These are phyloP conservation scores for Agrotis exclamationis DNA, from an alignment of 2,888 invertebrate species.

Conservation along the genomic window DNA sequence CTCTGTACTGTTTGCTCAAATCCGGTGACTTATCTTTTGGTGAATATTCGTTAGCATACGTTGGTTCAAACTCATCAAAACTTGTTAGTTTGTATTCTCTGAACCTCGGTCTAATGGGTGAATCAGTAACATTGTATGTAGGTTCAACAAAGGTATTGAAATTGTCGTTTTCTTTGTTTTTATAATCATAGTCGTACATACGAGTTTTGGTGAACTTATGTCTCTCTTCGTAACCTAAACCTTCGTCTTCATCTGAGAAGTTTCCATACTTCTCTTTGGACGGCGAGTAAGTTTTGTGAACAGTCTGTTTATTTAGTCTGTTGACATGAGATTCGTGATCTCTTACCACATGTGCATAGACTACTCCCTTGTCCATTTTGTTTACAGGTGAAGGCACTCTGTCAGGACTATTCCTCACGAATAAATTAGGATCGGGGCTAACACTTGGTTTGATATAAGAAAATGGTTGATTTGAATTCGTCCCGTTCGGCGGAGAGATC, in stretches of 20 bases:
- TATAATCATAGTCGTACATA: constrained; percentile 86
- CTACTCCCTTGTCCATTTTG: constrained; percentile 91
- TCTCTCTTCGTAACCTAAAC: constrained; percentile 94
- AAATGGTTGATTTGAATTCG: constrained; percentile 95
- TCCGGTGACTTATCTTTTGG: constrained; percentile 76
- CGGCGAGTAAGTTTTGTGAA: constrained; percentile 89
- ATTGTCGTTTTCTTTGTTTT: constrained; percentile 85
- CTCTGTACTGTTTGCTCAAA: constrained; percentile 88
- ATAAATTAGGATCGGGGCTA: constrained; percentile 87
- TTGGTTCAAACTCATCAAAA: constrained; percentile 89
- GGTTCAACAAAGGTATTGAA: constrained; percentile 83
- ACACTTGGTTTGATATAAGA: constrained; percentile 94
- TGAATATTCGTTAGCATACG: constrained; percentile 86
- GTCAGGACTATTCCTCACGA: constrained; percentile 87
- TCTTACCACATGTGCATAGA: constrained; percentile 94
- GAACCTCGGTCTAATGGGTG: constrained; percentile 92
- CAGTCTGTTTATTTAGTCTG: constrained; percentile 82
- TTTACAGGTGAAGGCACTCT: constrained; percentile 86
- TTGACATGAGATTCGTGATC: constrained; percentile 79
- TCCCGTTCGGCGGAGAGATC: constrained; percentile 92
- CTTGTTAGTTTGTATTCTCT: constrained; percentile 91
- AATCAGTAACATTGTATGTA: constrained; percentile 87
- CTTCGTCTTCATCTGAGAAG: constrained; percentile 95
- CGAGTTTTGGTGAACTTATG: constrained; percentile 81
- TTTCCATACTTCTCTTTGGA: constrained; percentile 88